Percentiles rank a stretch among this genome's conserved stretches.
These are phyloP conservation scores for Drosophila putrida DNA, from an alignment of 2,888 invertebrate species.

Conservation along the genomic window DNA sequence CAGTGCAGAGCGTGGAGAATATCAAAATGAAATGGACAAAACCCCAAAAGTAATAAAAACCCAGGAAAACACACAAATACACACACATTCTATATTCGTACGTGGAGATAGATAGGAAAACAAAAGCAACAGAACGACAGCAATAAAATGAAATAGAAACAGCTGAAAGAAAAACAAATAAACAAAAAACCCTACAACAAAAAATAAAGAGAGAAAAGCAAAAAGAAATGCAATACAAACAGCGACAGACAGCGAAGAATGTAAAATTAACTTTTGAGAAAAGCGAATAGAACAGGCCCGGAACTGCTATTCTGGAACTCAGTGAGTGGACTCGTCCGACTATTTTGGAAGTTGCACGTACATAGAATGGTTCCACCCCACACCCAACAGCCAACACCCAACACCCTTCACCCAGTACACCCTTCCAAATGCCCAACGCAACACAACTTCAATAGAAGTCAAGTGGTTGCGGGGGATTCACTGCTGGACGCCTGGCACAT, in stretches of 20 bases:
- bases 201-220: conserved; percentile 4
- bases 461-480: conserved; percentile 41
- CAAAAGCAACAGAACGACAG: conserved; percentile 25
- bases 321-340: conserved; percentile 10
- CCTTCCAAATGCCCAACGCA: background rate
- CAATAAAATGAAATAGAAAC: conserved; percentile 70
- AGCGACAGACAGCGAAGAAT: conserved; percentile 52
- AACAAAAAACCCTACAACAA: conserved; percentile 9
- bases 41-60: conserved; percentile 58
- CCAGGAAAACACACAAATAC: conserved; percentile 13
- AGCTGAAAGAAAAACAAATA: conserved; percentile 10
- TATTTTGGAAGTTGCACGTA: conserved; percentile 38
- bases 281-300: conserved; percentile 18
- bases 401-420: background rate
- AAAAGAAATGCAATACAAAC: conserved; percentile 26
- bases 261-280: conserved; percentile 63
- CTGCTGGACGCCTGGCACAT: conserved; percentile 52
- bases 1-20: conserved; percentile 16
- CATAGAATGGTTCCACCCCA: background rate
- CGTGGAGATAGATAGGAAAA: conserved; percentile 24
- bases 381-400: background rate
- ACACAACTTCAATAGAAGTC: conserved; percentile 41
- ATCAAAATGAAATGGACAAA: conserved; percentile 33
- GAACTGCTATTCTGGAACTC: conserved; percentile 28
- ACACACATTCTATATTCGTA: conserved; percentile 2